These are phyloP conservation scores for Drosophila busckii DNA, from an alignment of 1,140 invertebrate genomes.

Conservation along the genomic window DNA sequence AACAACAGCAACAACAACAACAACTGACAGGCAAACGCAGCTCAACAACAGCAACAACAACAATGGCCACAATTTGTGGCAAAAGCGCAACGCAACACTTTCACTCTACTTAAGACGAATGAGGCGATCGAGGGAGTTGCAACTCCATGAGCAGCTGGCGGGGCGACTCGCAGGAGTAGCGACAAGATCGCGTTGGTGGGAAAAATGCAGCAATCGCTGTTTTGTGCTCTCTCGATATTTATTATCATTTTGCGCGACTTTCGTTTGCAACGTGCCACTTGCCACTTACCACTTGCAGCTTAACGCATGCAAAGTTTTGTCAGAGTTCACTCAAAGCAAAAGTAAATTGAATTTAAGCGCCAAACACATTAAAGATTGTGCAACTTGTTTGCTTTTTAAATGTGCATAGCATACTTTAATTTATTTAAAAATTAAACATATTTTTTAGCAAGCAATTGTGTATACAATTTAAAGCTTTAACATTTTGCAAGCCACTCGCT, in stretches of 20 bases:
- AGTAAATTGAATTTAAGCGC: too few relatives aligned
- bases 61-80: constrained; percentile 55
- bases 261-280: constrained; percentile 7
- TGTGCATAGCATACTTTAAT: too few relatives aligned
- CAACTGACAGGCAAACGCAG: constrained; percentile 13
- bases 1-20: constrained; percentile 11
- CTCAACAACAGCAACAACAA: constrained; percentile 19
- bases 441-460: too few relatives aligned
- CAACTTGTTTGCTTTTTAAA: too few relatives aligned
- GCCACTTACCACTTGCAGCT: constrained; percentile 32
- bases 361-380: too few relatives aligned
- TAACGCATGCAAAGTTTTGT: too few relatives aligned
- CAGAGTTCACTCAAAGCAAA: too few relatives aligned
- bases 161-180: constrained; percentile 21
- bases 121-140: constrained; percentile 41
- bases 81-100: constrained; percentile 77
- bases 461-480: too few relatives aligned
- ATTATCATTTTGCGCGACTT: constrained; percentile 35
- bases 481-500: too few relatives aligned
- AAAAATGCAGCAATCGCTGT: constrained; percentile 54
- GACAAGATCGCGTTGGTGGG: constrained; percentile 72
- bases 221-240: constrained; percentile 18
- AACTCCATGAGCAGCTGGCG: constrained; percentile 21
- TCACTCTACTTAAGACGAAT: constrained; percentile 75
- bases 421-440: too few relatives aligned